Evolutionary conservation across 2,113 vertebrate species (phyloP), one percentile per base, ranked within the genome.

Genomic region (Semicossyphus pulcher): DNA sequence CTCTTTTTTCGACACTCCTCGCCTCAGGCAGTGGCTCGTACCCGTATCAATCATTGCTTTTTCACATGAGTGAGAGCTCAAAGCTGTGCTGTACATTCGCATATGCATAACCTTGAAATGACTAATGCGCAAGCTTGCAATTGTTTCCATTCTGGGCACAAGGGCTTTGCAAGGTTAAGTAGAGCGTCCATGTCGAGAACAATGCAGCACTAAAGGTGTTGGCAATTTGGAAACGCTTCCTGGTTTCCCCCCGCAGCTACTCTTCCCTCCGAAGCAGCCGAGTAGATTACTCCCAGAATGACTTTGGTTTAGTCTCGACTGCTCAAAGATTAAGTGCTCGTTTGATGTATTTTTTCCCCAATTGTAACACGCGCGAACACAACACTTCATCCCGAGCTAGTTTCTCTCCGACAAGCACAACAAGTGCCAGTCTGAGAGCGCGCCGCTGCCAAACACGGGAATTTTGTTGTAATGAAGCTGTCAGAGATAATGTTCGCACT

Each of bases 401-500:
- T 83, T 83, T 81, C 48, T 79, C 65, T 37, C 47, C 36, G n/a
- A 65, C 48, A 58, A 67, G 76, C 72, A 68, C 36, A 80, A 79
- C 48, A 48, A 86, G 75, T 80, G 78, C 63, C 76, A 60, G 64
- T 75, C 47, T 58, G 18, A 76, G 58, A 68, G 45, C 41, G 45
- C 41, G 59, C 58, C 0, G 39, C 68, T 72, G 76, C 69, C 64
- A 71, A 83, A 85, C 74, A 52, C 70, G 32, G 53, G 45, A 66
- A 71, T 75, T 83, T 61, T 66, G 31, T 45, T 4, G 47, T 71
- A 86, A 88, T 73, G 76, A 83, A 88, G 78, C 77, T 83, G 83
- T 87, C 76, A 77, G 70, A 76, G 65, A 59, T 79, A 72, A 81
- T 76, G 77, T 81, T 75, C 48, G 54, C n/a, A 58, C 42, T 23